Percentiles rank a stretch among this genome's conserved stretches.
Evolutionary conservation across 2,797 vertebrate genomes (phyloP).

Genomic region (Pseudochaenichthys georgianus): DNA sequence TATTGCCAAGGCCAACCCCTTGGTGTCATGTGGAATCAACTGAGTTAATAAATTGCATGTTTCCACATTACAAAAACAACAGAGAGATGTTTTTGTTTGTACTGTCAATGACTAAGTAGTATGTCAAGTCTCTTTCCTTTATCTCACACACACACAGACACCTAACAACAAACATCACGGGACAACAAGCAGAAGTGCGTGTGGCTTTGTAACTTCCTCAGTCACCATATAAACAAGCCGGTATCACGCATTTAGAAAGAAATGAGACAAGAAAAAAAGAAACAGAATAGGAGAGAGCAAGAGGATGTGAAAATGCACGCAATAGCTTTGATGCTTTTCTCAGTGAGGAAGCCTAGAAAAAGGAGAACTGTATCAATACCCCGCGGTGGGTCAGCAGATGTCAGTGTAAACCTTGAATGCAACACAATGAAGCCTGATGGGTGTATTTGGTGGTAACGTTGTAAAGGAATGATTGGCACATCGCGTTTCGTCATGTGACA

Average conservation of each 20-base stretch:
- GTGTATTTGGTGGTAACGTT: neutral
- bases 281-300: neutral
- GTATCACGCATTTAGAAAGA: neutral
- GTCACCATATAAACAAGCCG: neutral
- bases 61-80: neutral
- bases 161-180: neutral
- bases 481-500: neutral
- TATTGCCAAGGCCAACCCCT: too few species aligned
- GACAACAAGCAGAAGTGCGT: neutral
- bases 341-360: neutral
- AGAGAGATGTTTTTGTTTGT: neutral
- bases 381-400: slow-evolving; percentile 17
- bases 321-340: neutral
- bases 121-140: neutral
- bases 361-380: neutral
- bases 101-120: neutral
- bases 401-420: neutral
- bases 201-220: neutral
- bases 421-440: neutral
- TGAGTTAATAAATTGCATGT: neutral
- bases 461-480: neutral
- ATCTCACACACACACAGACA: neutral
- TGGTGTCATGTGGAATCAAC: too few species aligned
- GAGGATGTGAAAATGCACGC: too few species aligned
- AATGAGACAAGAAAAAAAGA: too few species aligned